These are phyloP conservation scores for Cotesia vestalis DNA, from an alignment of 1,140 invertebrate genomes.

Conservation along the genomic window DNA sequence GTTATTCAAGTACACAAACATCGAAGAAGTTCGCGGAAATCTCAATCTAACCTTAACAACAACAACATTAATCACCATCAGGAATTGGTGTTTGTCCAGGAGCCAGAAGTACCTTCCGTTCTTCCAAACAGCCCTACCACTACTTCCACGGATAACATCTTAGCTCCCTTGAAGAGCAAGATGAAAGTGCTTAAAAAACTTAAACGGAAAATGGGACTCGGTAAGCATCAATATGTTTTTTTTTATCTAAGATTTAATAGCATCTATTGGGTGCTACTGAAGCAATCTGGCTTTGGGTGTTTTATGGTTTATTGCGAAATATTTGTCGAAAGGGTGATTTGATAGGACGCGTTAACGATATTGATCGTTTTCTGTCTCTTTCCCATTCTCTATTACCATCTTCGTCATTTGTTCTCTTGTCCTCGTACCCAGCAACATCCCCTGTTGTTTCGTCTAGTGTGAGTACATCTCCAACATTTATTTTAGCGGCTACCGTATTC, in stretches of 20 bases:
- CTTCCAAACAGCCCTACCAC: slow-evolving; percentile 36
- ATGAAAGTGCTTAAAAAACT: slow-evolving; percentile 71
- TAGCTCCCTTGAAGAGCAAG: slow-evolving; percentile 65
- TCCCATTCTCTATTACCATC: too few species aligned
- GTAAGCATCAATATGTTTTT: slow-evolving; percentile 54
- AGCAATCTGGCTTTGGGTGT: background rate
- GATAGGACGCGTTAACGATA: slow-evolving; percentile 7
- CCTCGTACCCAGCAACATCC: too few species aligned
- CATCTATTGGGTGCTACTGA: background rate
- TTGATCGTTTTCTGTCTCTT: background rate
- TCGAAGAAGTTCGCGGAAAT: slow-evolving; percentile 42
- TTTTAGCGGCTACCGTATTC: too few species aligned
- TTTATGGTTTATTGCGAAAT: too few species aligned
- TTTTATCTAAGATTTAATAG: background rate
- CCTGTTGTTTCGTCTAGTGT: too few species aligned
- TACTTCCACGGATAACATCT: slow-evolving; percentile 57
- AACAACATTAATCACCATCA: slow-evolving; percentile 43
- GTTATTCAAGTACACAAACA: slow-evolving; percentile 44
- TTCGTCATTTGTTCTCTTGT: too few species aligned
- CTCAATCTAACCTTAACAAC: slow-evolving; percentile 48
- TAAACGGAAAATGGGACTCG: slow-evolving; percentile 68
- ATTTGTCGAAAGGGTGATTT: background rate
- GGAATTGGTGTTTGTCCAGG: slow-evolving; percentile 35
- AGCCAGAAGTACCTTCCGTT: slow-evolving; percentile 19
- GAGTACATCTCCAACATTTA: too few species aligned